Evolutionary conservation across 2,113 vertebrate genomes (phyloP).

Genomic region (Anhinga rufa): DNA sequence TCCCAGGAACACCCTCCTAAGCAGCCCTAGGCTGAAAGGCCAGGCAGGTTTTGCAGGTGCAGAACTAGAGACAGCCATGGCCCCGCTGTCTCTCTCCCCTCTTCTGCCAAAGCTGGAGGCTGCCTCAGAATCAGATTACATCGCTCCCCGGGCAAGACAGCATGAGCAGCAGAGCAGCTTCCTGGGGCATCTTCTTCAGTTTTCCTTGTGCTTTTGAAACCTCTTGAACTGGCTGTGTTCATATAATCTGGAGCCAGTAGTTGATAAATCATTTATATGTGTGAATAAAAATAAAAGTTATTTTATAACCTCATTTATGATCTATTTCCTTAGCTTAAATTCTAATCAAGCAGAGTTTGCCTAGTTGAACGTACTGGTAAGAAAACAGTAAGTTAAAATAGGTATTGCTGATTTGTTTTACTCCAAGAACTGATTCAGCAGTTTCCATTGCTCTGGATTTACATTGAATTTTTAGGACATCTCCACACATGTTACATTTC

Average conservation of each 20-base stretch:
- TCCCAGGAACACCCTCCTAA: neutral
- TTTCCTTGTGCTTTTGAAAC: neutral
- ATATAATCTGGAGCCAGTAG: neutral
- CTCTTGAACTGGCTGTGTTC: neutral
- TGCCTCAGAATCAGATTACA: neutral
- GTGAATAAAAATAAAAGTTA: neutral
- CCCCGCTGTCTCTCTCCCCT: fast-evolving
- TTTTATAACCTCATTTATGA: neutral
- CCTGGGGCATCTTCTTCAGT: neutral
- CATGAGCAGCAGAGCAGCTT: neutral
- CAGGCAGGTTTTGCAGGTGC: neutral
- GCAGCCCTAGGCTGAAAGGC: neutral
- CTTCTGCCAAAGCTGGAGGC: neutral
- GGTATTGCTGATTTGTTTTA: neutral
- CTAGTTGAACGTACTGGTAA: neutral
- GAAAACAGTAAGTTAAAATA: neutral
- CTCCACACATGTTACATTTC: neutral
- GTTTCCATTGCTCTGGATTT: neutral
- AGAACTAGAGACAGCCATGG: neutral
- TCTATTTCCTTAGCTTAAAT: neutral
- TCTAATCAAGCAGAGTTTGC: neutral
- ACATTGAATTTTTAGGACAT: neutral
- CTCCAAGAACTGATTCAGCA: neutral
- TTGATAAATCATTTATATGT: neutral
- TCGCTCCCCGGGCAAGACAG: neutral